A percentile compares a stretch with the other conserved stretches of the same genome.
phyloP scores from a whole-genome alignment of 2,113 vertebrate species.

The Mus musculus region GRCm39 chr17:54482001-54482500 shows the following conservation, averaged over 20 bases:
- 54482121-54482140: background rate
- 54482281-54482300: background rate
- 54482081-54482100: background rate
- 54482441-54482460: background rate
- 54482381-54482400: conserved; percentile 6
- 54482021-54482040: conserved; percentile 44
- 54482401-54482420: background rate
- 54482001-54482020: background rate
- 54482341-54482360: conserved; percentile 19
- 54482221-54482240: conserved; percentile 17
- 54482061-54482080: background rate
- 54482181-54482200: conserved; percentile 24
- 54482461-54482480: background rate
- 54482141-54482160: background rate
- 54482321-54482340: conserved; percentile 11
- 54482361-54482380: conserved; percentile 24
- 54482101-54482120: conserved; percentile 28
- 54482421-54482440: conserved; percentile 6
- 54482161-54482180: background rate
- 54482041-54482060: background rate
- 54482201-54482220: conserved; percentile 33
- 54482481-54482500: background rate
- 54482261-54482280: background rate
- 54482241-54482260: background rate
- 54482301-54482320: background rate